Base-by-base conservation (phyloP, 2,113 vertebrate species). In the Salvelinus sp. region DNA sequence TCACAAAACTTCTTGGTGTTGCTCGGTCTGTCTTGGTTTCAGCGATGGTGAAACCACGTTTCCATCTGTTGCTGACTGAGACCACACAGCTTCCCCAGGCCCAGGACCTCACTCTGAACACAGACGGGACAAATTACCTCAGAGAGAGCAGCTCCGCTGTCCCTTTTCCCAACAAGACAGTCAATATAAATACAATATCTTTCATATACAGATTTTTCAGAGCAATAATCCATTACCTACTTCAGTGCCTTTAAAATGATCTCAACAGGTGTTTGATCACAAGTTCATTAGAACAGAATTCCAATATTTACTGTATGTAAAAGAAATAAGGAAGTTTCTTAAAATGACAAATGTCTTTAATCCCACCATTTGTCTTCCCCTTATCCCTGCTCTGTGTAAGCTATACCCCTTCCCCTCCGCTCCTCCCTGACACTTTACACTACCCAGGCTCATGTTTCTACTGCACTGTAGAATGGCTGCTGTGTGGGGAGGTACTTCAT, bases 1-100 rank as follows among this genome's bases (percentile, higher is more conserved):
- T 99, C 96, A 0, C 93, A 95, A 89, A 98, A 98, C 88, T 97
- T 98, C 88, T 93, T 97, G 0, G 93, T 94, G 79, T 93, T 88
- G 77, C 78, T 92, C 25, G 97, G 95, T 67, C 90, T 89, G 78
- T 98, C 94, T 66, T 93, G 88, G 81, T 95, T 96, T 70, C 93
- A 87, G 9, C 97, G 93, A 74, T 74, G 87, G 63, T 91, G 88
- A 87, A 99, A 97, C 97, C 96, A 98, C 27, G 89, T 87, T 54
- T 95, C 93, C 76, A 96, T 93, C 82, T 95, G 95, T 22, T 87
- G 88, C 68, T 92, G 81, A 0, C 94, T 92, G 76, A 97, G 88
- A 69, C 94, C 93, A 0, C 95, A 96, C 38, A 92, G 93, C 65
- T 91, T 91, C 18, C 89, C 93, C 79, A 99, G 85, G 33, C 90